Base-by-base conservation (phyloP, 2,888 invertebrate genomes). In the Philonicus albiceps region DNA sequence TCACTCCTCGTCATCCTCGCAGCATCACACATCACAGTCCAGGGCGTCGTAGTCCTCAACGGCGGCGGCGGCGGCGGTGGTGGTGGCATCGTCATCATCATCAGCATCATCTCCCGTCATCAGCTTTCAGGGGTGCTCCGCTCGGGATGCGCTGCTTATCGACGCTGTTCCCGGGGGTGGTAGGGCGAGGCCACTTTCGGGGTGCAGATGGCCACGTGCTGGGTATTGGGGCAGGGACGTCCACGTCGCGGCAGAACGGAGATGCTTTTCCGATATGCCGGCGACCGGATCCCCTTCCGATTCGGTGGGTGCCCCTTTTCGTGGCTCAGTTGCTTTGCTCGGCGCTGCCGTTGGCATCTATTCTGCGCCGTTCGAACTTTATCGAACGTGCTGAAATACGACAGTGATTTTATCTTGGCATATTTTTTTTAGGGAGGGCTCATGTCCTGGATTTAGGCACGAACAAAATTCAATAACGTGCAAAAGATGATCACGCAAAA, bases 1-100 rank as follows among this genome's bases (percentile, higher is more conserved):
- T 81, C 81, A 81, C 30, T 81, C 64, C 64, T 81, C 34, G 37
- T 64, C 81, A 81, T 64, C 64, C 22, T 53, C n/a, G 19, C 64
- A 64, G 19, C 22, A 64, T 81, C 55, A 64, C 81, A 64, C 81
- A 81, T 55, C 55, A 64, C 55, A 64, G 34, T 81, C 37, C 81
- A 64, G n/a, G 34, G 37, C 81, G 64, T 22, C 80, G 81, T 81
- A 22, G 81, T 64, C 31, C 30, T 81, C 37, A 34, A 31, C 55
- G 81, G n/a, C 16, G 19, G 30, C 37, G 37, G 37, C 11, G 37
- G 37, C 37, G 11, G 7, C 37, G 11, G n/a, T n/a, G n/a, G n/a
- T n/a, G n/a, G n/a, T 16, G 27, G 31, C 31, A 81, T 34, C 81
- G 27, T 64, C 64, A 64, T 22, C 64, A 64, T 22, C 64, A 64